Evolutionary conservation across 2,797 vertebrate species (phyloP).

Genomic region (Kryptopterus vitreolus): DNA sequence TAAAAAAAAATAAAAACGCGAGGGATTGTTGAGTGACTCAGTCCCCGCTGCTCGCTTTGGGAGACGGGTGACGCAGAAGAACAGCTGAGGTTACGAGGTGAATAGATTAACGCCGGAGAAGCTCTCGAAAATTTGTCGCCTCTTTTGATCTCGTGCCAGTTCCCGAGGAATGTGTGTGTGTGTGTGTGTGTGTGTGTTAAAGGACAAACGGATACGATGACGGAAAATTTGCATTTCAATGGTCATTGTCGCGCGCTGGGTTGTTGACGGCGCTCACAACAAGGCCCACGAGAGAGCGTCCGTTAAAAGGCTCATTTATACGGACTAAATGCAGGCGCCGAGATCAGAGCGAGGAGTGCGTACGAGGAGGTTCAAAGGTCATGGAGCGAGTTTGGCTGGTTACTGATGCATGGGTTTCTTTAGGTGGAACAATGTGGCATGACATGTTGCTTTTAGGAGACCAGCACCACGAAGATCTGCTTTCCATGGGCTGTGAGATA

Average conservation of each 20-base stretch:
- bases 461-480: too few species aligned
- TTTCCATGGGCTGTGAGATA: too few species aligned
- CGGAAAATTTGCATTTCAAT: conserved; percentile 13
- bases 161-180: too few species aligned
- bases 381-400: background rate
- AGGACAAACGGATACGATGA: conserved; percentile 10
- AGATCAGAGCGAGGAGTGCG: background rate
- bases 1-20: conserved; percentile 2
- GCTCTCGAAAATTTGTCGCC: conserved; percentile 13
- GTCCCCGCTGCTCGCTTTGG: background rate
- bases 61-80: conserved; percentile 22
- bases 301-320: too few species aligned
- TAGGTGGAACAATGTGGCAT: too few species aligned
- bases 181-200: too few species aligned
- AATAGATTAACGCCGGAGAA: conserved; percentile 30
- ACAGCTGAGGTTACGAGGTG: conserved; percentile 28
- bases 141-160: conserved; percentile 38
- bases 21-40: conserved; percentile 41
- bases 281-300: background rate
- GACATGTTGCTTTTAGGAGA: too few species aligned
- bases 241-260: conserved; percentile 2
- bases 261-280: conserved; percentile 6
- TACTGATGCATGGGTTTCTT: too few species aligned
- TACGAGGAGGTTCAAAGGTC: background rate
- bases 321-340: background rate